phyloP scores from a whole-genome alignment of 2,888 invertebrate genomes.

The Drosophila nr. perissopoda region DNA sequence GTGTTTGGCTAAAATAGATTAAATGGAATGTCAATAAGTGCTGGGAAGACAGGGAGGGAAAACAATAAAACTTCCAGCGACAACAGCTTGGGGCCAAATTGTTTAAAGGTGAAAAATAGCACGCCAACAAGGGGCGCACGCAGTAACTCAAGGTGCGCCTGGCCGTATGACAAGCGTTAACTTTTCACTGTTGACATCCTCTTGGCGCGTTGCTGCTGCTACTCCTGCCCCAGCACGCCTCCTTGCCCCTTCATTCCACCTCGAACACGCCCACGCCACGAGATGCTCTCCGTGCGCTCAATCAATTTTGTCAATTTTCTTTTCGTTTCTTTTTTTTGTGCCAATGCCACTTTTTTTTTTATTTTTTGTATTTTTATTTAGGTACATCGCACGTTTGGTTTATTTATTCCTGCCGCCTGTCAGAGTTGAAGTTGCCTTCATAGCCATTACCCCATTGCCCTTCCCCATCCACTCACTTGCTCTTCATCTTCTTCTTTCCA shows the following conservation, averaged over 20 bases:
- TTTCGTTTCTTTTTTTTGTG: conserved; percentile 28
- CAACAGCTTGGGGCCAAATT: conserved; percentile 44
- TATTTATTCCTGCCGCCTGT: conserved; percentile 57
- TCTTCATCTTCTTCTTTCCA: not conserved
- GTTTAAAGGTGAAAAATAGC: conserved; percentile 66
- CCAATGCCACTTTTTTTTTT: conserved; percentile 21
- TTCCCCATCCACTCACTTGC: not conserved
- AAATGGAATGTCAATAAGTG: conserved; percentile 53
- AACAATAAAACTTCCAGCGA: conserved; percentile 44
- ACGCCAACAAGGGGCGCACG: conserved; percentile 22
- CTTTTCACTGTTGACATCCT: conserved; percentile 59
- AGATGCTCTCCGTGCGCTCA: conserved; percentile 60
- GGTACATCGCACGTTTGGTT: conserved; percentile 56
- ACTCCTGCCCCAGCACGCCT: not conserved
- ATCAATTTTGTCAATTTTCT: conserved; percentile 73
- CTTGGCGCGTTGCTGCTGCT: conserved; percentile 10
- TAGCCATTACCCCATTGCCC: conserved; percentile 44
- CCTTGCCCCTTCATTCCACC: not conserved
- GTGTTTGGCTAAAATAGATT: conserved; percentile 49
- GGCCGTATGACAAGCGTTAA: conserved; percentile 61
- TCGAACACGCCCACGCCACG: not conserved
- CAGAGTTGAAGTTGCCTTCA: conserved; percentile 54
- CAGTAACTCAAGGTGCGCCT: conserved; percentile 33
- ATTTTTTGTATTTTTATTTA: conserved; percentile 29
- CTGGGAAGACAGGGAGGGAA: conserved; percentile 29